A percentile compares a stretch with the other conserved stretches of the same genome.
phyloP scores from a whole-genome alignment of 1,140 invertebrate species.

The Contarinia nasturtii region DNA sequence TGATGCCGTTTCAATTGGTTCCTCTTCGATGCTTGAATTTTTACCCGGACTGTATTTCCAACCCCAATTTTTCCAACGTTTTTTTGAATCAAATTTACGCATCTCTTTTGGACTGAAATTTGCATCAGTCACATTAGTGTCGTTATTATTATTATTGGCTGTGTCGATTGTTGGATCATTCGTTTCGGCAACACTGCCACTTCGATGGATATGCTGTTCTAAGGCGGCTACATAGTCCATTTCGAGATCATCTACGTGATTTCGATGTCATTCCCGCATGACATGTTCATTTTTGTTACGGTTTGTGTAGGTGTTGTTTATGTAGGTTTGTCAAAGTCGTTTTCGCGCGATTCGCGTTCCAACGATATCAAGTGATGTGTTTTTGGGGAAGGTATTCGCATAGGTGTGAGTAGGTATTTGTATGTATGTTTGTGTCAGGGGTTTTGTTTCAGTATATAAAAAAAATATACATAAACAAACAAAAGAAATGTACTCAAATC shows the following conservation, averaged over 20 bases:
- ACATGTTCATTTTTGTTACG: neutral
- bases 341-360: too few relatives aligned
- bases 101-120: neutral
- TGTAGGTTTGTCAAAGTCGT: too few relatives aligned
- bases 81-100: neutral
- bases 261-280: neutral
- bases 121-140: neutral
- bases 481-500: too few relatives aligned
- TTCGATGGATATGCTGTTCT: neutral
- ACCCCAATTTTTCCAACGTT: constrained; percentile 5
- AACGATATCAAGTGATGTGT: too few relatives aligned
- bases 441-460: neutral
- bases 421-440: too few relatives aligned
- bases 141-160: neutral
- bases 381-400: too few relatives aligned
- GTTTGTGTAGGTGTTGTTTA: too few relatives aligned
- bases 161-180: neutral
- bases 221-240: constrained; percentile 4
- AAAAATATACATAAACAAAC: neutral
- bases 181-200: neutral
- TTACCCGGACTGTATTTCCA: constrained; percentile 6
- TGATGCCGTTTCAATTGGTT: constrained; percentile 3
- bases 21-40: constrained; percentile 6
- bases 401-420: neutral
- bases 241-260: constrained; percentile 4